These are phyloP conservation scores for Pyrgilauda ruficollis DNA, from an alignment of 2,113 vertebrate genomes.

Conservation along the genomic window DNA sequence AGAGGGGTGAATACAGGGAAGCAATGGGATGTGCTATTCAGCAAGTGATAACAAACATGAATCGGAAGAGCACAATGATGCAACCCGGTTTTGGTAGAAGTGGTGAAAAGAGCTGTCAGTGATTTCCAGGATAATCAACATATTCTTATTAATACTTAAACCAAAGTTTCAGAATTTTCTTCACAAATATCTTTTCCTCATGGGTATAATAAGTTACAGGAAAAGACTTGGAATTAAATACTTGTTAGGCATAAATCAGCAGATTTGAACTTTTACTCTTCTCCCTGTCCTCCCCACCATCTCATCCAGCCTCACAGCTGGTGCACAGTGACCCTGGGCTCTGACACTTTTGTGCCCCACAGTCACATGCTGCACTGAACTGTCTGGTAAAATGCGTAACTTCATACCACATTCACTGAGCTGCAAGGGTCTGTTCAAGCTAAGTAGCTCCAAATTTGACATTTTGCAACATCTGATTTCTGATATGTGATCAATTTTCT, in stretches of 20 bases:
- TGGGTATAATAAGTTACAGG: background rate
- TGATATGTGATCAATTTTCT: background rate
- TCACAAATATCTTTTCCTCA: background rate
- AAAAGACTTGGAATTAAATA: background rate
- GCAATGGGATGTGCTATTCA: background rate
- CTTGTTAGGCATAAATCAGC: background rate
- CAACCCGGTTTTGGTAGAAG: background rate
- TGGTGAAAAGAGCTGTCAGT: background rate
- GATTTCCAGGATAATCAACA: background rate
- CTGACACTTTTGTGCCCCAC: no score
- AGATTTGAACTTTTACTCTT: background rate
- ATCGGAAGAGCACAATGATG: background rate
- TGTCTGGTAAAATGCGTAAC: background rate
- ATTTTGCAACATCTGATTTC: background rate
- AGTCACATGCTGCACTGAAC: background rate
- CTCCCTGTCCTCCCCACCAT: background rate
- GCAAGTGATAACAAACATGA: background rate
- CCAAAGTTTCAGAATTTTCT: background rate
- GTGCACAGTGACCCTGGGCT: background rate
- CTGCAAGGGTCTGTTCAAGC: background rate
- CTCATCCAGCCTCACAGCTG: background rate
- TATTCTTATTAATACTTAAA: background rate
- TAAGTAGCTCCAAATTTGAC: background rate
- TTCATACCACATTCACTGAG: background rate
- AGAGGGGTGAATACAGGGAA: background rate